Evolutionary conservation across 1,140 invertebrate species (phyloP).

Genomic region (Drosophila varians): DNA sequence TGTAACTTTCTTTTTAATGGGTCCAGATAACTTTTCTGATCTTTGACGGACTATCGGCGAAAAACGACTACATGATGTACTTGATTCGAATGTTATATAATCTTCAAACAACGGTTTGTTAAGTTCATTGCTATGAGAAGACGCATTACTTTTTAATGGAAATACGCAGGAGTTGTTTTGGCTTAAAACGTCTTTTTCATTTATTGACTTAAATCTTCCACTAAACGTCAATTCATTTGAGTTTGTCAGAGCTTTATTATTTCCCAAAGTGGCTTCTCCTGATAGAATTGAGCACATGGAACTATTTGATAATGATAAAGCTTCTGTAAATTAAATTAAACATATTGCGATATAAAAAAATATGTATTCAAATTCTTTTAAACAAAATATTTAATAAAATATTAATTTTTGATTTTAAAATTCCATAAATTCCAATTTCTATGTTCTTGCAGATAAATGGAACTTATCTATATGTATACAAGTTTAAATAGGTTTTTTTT

Average conservation of each 20-base stretch:
- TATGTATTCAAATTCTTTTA: too few relatives aligned
- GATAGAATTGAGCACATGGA: conserved; percentile 78
- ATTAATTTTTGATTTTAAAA: too few relatives aligned
- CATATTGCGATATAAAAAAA: neutral
- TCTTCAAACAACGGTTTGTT: conserved; percentile 35
- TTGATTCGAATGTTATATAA: conserved; percentile 53
- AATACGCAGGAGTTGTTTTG: conserved; percentile 9
- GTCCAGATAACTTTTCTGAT: conserved; percentile 22
- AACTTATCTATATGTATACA: too few relatives aligned
- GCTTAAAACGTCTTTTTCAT: conserved; percentile 11
- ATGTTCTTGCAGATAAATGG: too few relatives aligned
- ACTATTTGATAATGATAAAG: conserved; percentile 76
- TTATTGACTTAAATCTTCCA: conserved; percentile 64
- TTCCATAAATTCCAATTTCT: too few relatives aligned
- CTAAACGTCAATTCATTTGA: conserved; percentile 71
- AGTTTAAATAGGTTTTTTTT: too few relatives aligned
- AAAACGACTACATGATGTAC: conserved; percentile 58
- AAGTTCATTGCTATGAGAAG: conserved; percentile 17
- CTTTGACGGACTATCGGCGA: conserved; percentile 49
- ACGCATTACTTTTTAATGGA: conserved; percentile 8
- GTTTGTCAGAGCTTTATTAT: conserved; percentile 26
- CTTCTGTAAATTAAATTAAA: conserved; percentile 42
- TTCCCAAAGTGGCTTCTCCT: conserved; percentile 45
- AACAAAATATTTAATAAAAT: too few relatives aligned
- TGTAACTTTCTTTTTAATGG: neutral